Percentiles rank a stretch among this genome's conserved stretches.
Conservation (phyloP, 1,140 invertebrate species). For the Paraescarpia echinospica region DNA sequence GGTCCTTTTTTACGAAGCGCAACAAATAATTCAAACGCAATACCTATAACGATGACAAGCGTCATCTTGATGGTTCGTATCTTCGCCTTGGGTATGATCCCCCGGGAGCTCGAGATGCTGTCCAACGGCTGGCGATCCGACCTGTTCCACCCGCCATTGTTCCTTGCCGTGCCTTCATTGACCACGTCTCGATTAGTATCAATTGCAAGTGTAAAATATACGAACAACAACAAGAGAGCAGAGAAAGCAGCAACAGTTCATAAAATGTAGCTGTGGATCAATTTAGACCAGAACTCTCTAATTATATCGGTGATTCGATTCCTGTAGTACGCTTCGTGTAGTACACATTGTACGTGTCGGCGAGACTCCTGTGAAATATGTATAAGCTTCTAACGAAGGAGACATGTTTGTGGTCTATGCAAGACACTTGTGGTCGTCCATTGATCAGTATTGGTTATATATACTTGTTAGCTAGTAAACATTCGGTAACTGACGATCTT, state of each 20-base stretch:
- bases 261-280: not conserved
- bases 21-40: not conserved
- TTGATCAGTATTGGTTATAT: not conserved
- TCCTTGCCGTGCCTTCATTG: not conserved
- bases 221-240: not conserved
- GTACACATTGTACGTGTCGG: no score
- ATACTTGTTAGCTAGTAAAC: not conserved
- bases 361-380: no score
- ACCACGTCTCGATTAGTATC: not conserved
- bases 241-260: not conserved
- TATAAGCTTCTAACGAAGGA: no score
- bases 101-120: conserved; percentile 62
- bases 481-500: not conserved
- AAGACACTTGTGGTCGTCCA: no score
- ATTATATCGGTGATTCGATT: not conserved
- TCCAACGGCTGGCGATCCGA: conserved; percentile 38
- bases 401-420: no score
- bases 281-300: not conserved
- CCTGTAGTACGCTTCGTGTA: no score
- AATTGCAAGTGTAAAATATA: not conserved
- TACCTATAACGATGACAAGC: conserved; percentile 90
- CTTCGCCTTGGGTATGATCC: conserved; percentile 89
- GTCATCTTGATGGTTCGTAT: conserved; percentile 98
- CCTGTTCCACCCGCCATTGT: not conserved
- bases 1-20: no score